Percentiles rank a stretch among this genome's conserved stretches.
phyloP scores from a whole-genome alignment of 92 coral and sea anemone species.

The Porites divaricata region DNA sequence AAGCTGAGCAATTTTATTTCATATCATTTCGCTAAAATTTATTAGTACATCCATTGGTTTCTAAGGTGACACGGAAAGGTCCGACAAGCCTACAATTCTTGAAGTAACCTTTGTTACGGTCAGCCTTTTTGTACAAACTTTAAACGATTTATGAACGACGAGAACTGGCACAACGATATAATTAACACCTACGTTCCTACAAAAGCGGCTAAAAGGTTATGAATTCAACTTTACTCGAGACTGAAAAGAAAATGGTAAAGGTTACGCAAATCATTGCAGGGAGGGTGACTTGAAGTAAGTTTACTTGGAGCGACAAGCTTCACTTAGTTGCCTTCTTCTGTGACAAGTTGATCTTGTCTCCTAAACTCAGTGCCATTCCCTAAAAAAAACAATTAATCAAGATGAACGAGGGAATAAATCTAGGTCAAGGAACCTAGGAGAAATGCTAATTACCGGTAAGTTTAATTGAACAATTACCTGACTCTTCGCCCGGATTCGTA shows the following conservation, averaged over 20 bases:
- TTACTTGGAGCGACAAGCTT: background rate
- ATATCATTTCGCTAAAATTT: background rate
- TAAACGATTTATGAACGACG: background rate
- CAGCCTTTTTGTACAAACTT: background rate
- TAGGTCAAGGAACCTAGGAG: background rate
- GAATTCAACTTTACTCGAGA: background rate
- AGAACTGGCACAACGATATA: background rate
- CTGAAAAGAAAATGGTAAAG: background rate
- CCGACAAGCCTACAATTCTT: too few species aligned
- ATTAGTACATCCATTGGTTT: background rate
- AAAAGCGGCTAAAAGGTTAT: too few species aligned
- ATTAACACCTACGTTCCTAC: too few species aligned
- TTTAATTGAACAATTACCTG: slow-evolving; percentile 70
- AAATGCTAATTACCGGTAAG: background rate
- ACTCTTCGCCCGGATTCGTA: slow-evolving; percentile 98
- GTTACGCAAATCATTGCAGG: background rate
- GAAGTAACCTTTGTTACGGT: too few species aligned
- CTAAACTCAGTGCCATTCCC: slow-evolving; percentile 99
- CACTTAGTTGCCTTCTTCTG: slow-evolving; percentile 80
- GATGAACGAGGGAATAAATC: background rate
- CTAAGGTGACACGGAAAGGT: background rate
- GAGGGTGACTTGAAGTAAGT: background rate
- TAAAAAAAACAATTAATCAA: slow-evolving; percentile 22
- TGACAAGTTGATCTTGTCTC: slow-evolving; percentile 96
- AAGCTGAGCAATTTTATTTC: background rate